These are phyloP conservation scores for Azorinus chamasolen DNA, from an alignment of 2,888 invertebrate species.

Conservation along the genomic window DNA sequence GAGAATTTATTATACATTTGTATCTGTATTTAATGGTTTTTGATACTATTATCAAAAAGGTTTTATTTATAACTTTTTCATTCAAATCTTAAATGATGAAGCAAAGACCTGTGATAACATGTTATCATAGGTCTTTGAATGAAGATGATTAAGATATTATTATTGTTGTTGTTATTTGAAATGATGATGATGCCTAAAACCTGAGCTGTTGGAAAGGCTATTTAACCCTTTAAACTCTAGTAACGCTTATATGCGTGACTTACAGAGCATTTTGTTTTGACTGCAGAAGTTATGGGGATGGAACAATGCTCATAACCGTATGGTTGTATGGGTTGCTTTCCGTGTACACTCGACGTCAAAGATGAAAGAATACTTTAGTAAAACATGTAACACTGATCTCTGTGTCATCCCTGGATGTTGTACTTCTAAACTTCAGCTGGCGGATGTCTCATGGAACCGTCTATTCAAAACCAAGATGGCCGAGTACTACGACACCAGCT, in stretches of 20 bases:
- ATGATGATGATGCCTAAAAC: no score
- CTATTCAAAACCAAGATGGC: conserved; percentile 38
- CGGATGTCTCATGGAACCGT: conserved; percentile 38
- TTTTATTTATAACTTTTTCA: no score
- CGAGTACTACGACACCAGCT: conserved; percentile 38
- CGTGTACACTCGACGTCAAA: conserved; percentile 7
- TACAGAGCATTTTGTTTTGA: conserved; percentile 25
- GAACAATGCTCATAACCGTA: neutral
- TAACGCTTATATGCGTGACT: conserved; percentile 21
- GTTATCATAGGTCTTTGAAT: no score
- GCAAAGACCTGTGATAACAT: no score
- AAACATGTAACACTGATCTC: conserved; percentile 13
- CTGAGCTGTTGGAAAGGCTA: neutral
- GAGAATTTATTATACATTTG: no score
- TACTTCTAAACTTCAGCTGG: conserved; percentile 35
- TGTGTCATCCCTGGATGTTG: conserved; percentile 45
- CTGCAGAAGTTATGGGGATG: conserved; percentile 14
- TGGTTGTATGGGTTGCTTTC: conserved; percentile 41
- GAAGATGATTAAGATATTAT: no score
- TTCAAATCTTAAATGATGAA: no score
- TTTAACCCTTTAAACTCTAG: no score
- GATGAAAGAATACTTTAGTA: conserved; percentile 4
- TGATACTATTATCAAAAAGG: no score
- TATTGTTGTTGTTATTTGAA: no score
- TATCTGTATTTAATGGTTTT: no score